Evolutionary conservation across 2,797 vertebrate genomes (phyloP), one percentile per base, ranked within the genome.

Genomic region (Pseudomugil tenellus): DNA sequence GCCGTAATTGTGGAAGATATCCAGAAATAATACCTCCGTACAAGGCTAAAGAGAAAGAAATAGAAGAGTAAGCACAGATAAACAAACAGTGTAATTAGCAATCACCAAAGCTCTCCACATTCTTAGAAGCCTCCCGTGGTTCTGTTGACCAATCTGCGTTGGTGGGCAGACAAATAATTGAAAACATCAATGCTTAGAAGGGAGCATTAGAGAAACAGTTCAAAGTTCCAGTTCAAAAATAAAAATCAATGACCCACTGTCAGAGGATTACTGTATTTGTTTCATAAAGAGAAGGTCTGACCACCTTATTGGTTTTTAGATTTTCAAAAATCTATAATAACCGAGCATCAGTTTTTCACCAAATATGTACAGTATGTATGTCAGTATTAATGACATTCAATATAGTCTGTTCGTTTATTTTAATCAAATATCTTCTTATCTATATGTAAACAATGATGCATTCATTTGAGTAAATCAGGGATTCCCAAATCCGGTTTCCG

Each of bases 1-100:
- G 89, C 96, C 97, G 91, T 98, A 98, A 90, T 95, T 96, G 91
- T 98, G 97, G 89, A 98, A 99, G 87, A 99, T 95, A 87, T 98
- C 97, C 89, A 98, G 94, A 91, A 99, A 99, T 72, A 99, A 91
- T n/a, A 98, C 97, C 92, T 98, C 97, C 0, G 96, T 97, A 79
- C 96, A 98, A 0, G 97, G 97, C 97, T 98, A 74, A 70, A 87
- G 43, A 77, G 19, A 79, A 19, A 79, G 37, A 54, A 72, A 65
- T 7, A 63, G 35, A 72, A 34, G 19, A 70, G 13, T 54, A 19
- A 17, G 39, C 5, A 66, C 28, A 70, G 19, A 77, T n/a, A 51
- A 3, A 71, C 62, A 32, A 11, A 41, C 0, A 37, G 23, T 67
- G n/a, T 63, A 68, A 46, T 25, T 31, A 25, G 31, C 28, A 68